Evolutionary conservation across 2,888 invertebrate species (phyloP).

Genomic region (Drosophila ustulata): DNA sequence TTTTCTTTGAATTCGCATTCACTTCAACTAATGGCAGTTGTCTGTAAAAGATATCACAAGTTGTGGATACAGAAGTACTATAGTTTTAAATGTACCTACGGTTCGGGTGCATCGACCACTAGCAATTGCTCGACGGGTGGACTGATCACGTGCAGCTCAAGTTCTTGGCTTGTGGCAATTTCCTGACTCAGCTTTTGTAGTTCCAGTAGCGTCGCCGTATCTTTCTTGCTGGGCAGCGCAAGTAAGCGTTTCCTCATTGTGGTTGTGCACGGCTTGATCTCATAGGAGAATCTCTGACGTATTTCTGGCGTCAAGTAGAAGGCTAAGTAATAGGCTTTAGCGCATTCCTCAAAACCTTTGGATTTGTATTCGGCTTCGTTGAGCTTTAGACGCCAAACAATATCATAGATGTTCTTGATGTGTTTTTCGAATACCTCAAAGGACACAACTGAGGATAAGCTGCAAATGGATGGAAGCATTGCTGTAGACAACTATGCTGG

Average conservation of each 20-base stretch:
- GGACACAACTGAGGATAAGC: conserved; percentile 31
- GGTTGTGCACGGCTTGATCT: conserved; percentile 19
- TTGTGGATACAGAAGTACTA: not conserved
- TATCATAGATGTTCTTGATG: conserved; percentile 44
- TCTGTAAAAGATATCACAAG: conserved; percentile 1
- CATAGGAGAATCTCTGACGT: conserved; percentile 27
- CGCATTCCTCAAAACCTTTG: conserved; percentile 48
- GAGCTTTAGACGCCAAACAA: conserved; percentile 42
- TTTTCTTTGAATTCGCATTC: not conserved
- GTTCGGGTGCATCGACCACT: not conserved
- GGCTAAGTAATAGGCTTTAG: conserved; percentile 40
- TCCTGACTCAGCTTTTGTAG: not conserved
- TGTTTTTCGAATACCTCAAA: conserved; percentile 44
- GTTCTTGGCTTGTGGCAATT: not conserved
- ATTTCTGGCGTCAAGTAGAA: conserved; percentile 55
- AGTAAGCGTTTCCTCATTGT: conserved; percentile 29
- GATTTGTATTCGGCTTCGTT: conserved; percentile 12
- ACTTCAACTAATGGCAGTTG: not conserved
- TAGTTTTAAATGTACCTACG: conserved; percentile 14
- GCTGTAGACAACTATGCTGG: not conserved
- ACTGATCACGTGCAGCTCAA: not conserved
- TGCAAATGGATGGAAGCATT: not conserved
- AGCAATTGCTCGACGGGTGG: not conserved
- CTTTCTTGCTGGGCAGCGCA: conserved; percentile 23
- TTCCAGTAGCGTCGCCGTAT: not conserved